Evolutionary conservation across 2,797 vertebrate species (phyloP), one percentile per base, ranked within the genome.

Genomic region (Gephyroberyx darwinii): DNA sequence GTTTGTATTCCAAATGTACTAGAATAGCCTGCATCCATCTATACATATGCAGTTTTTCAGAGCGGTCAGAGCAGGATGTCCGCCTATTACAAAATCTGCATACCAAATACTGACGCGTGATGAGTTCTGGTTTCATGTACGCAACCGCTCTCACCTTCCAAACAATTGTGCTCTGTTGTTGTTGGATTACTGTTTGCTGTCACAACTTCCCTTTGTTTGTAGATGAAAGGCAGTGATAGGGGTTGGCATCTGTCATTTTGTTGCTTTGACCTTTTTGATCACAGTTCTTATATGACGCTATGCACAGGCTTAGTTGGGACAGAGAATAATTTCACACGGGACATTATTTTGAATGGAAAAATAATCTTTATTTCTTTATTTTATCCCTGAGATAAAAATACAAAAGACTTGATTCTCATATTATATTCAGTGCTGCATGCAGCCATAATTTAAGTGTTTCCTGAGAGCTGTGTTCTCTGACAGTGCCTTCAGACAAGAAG

Each of bases 141-240:
- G 62, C 74, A 52, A 39, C 51, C 37, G 45, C 45, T 77, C 50
- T 77, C 10, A 66, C 69, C 69, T 76, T 6, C 1, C 31, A 50
- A 71, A 62, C 47, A 53, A 64, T 55, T 71, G 3, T 22, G 35
- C 62, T 73, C 51, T 48, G 66, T 37, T 60, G 45, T 63, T 41
- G 84, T 75, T 78, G 53, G 47, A 58, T 74, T 19, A 16, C 57
- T 81, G 80, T 91, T 90, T 92, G 75, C 69, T 90, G 81, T 86
- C 83, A 90, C 64, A 87, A 88, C 89, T 79, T 78, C 0, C 6
- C 52, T 75, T 73, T 92, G 87, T 91, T 89, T 91, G 77, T 45
- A 62, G 78, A 77, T 84, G 37, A 85, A 85, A 75, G 71, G 33
- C 37, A 5, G 0, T 31, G 14, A 84, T 84, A 37, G 50, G 75